These are phyloP conservation scores for Corythornis cristatus DNA, from an alignment of 2,113 vertebrate genomes.

Conservation along the genomic window DNA sequence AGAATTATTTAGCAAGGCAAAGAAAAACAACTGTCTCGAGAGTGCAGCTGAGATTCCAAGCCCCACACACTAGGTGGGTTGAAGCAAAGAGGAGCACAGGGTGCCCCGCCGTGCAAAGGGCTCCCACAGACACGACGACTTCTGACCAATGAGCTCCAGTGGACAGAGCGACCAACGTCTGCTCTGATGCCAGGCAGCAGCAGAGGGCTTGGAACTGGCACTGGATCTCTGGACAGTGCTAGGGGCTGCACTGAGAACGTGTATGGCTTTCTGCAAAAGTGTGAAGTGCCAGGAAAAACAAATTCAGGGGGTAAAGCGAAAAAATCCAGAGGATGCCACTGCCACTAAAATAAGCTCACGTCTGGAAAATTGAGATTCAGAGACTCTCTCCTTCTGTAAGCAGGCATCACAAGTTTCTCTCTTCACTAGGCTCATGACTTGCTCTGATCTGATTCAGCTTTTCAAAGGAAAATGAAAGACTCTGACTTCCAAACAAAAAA, in stretches of 20 bases:
- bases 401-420: neutral
- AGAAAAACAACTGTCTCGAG: neutral
- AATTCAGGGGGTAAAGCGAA: neutral
- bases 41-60: neutral
- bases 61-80: neutral
- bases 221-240: neutral
- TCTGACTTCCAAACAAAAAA: neutral
- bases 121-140: fast-evolving
- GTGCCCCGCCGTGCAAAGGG: neutral
- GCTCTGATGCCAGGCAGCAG: neutral
- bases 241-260: neutral
- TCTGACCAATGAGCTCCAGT: neutral
- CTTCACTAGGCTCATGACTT: neutral
- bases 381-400: neutral
- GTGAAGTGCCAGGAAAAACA: neutral
- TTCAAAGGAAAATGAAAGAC: neutral
- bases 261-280: neutral
- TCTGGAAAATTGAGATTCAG: neutral
- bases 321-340: neutral
- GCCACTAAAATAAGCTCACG: fast-evolving
- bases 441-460: neutral
- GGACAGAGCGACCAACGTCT: neutral
- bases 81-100: neutral
- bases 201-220: neutral
- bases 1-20: neutral